Evolutionary conservation across 1,140 invertebrate species (phyloP), one percentile per base, ranked within the genome.

Genomic region (Pogonognathellus flavescens): DNA sequence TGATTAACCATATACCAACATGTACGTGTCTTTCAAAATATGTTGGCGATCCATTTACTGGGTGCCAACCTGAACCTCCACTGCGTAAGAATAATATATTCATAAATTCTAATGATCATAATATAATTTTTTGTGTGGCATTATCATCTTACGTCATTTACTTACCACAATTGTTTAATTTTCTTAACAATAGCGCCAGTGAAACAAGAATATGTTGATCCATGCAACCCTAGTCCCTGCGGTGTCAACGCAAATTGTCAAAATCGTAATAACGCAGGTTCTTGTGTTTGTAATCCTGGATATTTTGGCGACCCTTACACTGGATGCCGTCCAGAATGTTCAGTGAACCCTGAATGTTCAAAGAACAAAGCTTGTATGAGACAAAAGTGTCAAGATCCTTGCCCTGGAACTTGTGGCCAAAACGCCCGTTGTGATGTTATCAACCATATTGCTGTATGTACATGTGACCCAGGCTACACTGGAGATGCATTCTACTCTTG

Each of bases 391-490:
- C 83, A 89, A n/a, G 88, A 90, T 84, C 90, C 90, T 25, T 91
- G 90, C 88, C 81, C 84, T 22, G 89, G 88, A 31, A 88, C 89
- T 3, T 91, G 91, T 87, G 91, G 62, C 6, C 62, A 66, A 66
- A 93, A 93, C 90, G 93, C 94, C 11, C 90, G 93, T 53, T 97
- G 96, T 89, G 93, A 94, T 89, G 95, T 96, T 0, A 93, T 94
- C 13, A 96, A 96, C 89, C 95, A 96, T 89, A 93, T 95, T n/a
- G 93, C 94, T 18, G 93, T 93, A 90, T 95, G 94, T 88, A 93
- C 92, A 57, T 95, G 94, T 91, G 70, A 82, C 76, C 25, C 80
- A 60, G 83, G 87, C 50, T 86, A 83, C 82, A n/a, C 20, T 16
- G 85, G 88, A 62, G 81, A 87, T 72, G 82, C 86, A 41, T 87